Evolutionary conservation across 2,888 invertebrate genomes (phyloP).

Genomic region (Drosophila neotestacea): DNA sequence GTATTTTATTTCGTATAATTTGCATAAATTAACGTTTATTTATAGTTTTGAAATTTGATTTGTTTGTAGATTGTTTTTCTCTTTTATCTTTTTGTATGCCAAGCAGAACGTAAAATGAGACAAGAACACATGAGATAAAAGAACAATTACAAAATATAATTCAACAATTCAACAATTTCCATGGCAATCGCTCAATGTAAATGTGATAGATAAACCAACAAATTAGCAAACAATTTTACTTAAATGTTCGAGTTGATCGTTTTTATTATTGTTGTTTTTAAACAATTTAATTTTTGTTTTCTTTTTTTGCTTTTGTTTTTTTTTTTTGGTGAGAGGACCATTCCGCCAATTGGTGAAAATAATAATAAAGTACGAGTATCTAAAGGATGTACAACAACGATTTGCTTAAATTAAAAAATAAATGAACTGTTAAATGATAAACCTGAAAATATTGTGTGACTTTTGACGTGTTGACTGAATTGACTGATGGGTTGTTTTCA

Average conservation of each 20-base stretch:
- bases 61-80: conserved; percentile 30
- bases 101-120: conserved; percentile 53
- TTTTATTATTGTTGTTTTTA: conserved; percentile 37
- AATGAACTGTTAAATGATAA: conserved; percentile 22
- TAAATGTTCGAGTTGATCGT: conserved; percentile 13
- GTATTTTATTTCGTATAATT: conserved; percentile 47
- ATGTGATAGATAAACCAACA: conserved; percentile 45
- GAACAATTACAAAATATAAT: conserved; percentile 42
- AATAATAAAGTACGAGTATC: conserved; percentile 8
- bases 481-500: conserved; percentile 27
- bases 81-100: conserved; percentile 27
- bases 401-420: conserved; percentile 36
- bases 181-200: conserved; percentile 44
- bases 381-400: conserved; percentile 40
- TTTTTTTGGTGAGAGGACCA: conserved; percentile 78
- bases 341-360: conserved; percentile 82
- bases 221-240: conserved; percentile 32
- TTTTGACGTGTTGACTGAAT: conserved; percentile 36
- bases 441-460: conserved; percentile 69
- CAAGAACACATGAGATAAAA: conserved; percentile 45
- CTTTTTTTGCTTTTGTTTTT: conserved; percentile 1
- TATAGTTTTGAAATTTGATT: conserved; percentile 42
- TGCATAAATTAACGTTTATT: conserved; percentile 58
- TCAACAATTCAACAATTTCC: conserved; percentile 48
- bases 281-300: conserved; percentile 18